Conservation (phyloP, 37 sponge, comb jelly and placozoan genomes). For the Amphimedon queenslandica region DNA sequence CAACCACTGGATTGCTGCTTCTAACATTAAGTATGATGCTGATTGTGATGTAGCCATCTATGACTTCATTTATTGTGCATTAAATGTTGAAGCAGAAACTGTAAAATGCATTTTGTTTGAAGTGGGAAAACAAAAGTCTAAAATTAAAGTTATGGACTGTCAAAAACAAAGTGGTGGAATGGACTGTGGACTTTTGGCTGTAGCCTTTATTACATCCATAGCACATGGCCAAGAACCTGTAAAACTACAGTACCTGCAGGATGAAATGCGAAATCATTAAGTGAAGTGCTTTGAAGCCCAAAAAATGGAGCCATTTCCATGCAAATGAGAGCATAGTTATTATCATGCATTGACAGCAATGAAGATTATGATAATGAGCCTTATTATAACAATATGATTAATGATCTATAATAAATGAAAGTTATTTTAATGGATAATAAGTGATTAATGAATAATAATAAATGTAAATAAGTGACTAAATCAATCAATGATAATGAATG, state of each 20-base stretch:
- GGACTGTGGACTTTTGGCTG: constrained; percentile 25
- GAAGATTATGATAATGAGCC: too few species aligned
- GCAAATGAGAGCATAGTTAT: neutral
- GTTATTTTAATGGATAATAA: too few species aligned
- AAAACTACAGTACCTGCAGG: constrained; percentile 2
- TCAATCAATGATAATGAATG: too few species aligned
- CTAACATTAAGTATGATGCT: constrained; percentile 9
- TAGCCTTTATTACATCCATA: constrained; percentile 11
- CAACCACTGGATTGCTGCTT: constrained; percentile 36
- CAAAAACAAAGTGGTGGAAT: constrained; percentile 28
- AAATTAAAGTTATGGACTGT: neutral
- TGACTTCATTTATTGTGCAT: constrained; percentile 27
- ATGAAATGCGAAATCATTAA: constrained; percentile 6
- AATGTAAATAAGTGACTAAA: too few species aligned
- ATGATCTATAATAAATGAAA: too few species aligned
- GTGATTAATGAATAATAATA: too few species aligned
- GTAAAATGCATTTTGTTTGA: neutral
- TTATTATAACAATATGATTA: too few species aligned
- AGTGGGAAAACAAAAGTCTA: neutral
- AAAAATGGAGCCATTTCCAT: constrained; percentile 3
- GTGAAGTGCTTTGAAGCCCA: neutral
- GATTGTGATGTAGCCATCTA: constrained; percentile 19
- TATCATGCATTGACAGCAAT: too few species aligned
- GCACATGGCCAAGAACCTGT: constrained; percentile 1
- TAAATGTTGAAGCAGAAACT: constrained; percentile 17